Conservation (phyloP, 2,888 invertebrate genomes). For the Quadriops clusia region DNA sequence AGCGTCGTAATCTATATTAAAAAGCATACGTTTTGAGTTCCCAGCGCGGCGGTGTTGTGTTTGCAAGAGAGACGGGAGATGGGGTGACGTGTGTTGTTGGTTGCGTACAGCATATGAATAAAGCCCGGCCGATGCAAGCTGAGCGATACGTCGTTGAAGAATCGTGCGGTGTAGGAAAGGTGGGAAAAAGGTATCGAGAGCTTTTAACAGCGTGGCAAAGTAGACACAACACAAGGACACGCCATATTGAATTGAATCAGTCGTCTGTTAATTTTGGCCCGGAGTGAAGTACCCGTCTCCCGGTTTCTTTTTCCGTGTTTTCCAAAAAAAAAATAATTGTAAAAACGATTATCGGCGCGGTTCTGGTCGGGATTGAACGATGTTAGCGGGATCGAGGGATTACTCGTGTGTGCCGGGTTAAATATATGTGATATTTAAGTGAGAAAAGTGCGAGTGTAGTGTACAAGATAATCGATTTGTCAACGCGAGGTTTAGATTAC, state of each 20-base stretch:
- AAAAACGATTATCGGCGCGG: constrained; percentile 2
- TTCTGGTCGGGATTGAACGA: constrained; percentile 3
- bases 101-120: constrained; percentile 26
- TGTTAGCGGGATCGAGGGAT: background rate
- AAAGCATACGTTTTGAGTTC: constrained; percentile 15
- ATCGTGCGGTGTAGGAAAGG: constrained; percentile 19
- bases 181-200: constrained; percentile 21
- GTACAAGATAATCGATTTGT: constrained; percentile 44
- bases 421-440: constrained; percentile 19
- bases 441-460: constrained; percentile 24
- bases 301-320: constrained; percentile 29
- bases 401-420: constrained; percentile 13
- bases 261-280: constrained; percentile 44
- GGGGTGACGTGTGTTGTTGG: constrained; percentile 16
- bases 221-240: constrained; percentile 40
- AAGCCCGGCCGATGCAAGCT: constrained; percentile 18
- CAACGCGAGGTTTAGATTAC: constrained; percentile 41
- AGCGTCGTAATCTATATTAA: constrained; percentile 15
- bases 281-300: constrained; percentile 31
- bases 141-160: constrained; percentile 17
- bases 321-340: constrained; percentile 16
- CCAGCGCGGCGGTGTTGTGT: constrained; percentile 6
- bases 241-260: constrained; percentile 50
- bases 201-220: constrained; percentile 19
- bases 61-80: constrained; percentile 19